Evolutionary conservation across 1,140 invertebrate genomes (phyloP).

Genomic region (Heliothis virescens): DNA sequence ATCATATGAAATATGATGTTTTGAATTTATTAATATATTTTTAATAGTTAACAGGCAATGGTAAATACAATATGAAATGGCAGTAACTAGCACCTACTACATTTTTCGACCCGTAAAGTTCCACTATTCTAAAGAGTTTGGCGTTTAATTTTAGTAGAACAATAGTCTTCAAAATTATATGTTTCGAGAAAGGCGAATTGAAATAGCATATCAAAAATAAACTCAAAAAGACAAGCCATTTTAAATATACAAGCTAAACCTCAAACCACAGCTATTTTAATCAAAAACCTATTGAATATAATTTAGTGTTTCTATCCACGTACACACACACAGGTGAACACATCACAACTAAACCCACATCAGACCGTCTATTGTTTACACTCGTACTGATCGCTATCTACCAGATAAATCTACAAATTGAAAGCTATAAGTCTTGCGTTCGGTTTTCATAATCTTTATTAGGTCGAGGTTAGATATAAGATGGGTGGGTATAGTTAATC

Average conservation of each 20-base stretch:
- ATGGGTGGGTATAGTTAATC: slow-evolving; percentile 20
- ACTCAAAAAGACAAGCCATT: background rate
- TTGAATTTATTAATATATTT: background rate
- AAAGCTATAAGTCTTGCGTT: slow-evolving; percentile 38
- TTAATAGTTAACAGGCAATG: background rate
- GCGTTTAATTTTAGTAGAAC: no score
- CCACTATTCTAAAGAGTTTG: no score
- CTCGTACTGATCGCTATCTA: slow-evolving; percentile 38
- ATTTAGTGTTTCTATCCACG: slow-evolving; percentile 22
- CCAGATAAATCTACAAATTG: slow-evolving; percentile 38
- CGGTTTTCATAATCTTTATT: slow-evolving; percentile 40
- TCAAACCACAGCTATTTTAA: no score
- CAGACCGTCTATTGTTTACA: slow-evolving; percentile 44
- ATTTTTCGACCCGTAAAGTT: no score
- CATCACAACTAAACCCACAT: slow-evolving; percentile 40
- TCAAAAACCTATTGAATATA: background rate
- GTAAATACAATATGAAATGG: no score
- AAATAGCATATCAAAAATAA: no score
- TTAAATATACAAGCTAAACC: no score
- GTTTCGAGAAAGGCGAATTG: no score
- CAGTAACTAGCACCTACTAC: no score
- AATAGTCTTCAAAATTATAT: no score
- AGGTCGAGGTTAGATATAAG: slow-evolving; percentile 33
- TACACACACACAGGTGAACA: slow-evolving; percentile 43
- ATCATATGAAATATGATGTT: slow-evolving; percentile 28